Evolutionary conservation across 1,140 invertebrate species (phyloP), one percentile per base, ranked within the genome.

Genomic region (Mycetomoellerius zeteki): DNA sequence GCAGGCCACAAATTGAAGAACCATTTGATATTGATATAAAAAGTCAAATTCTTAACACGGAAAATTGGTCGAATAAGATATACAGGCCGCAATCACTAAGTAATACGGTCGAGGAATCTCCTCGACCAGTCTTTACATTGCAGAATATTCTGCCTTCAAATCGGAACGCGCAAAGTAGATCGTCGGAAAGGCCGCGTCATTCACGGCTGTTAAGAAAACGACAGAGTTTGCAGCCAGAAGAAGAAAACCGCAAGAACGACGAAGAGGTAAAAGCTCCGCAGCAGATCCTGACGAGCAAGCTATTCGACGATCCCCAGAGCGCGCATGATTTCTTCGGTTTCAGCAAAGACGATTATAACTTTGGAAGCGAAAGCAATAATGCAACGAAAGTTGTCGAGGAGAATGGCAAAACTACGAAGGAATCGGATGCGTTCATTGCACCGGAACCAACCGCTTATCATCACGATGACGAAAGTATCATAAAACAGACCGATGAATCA

Each of bases 401-500:
- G 52, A 76, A 88, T 3, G 73, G 73, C 50, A 92, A 88, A 62
- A 50, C 56, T 12, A 12, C 12, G 54, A 67, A 56, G 16, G 37
- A 88, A 50, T 27, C 52, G n/a, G 62, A 80, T 47, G 71, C 86
- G 19, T 16, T 87, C 8, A 65, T 76, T 10, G 69, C 85, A 43
- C 78, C 89, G n/a, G 89, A 88, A 84, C 86, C 86, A 7, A 33
- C 80, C 37, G 58, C 78, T 81, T 88, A 91, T 87, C 75, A 89
- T 12, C 82, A 90, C 69, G 86, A 90, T 52, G 86, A 90, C 37
- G 92, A 92, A 62, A 90, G 75, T 54, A 54, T 91, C 19, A 86
- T 71, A 12, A 87, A 92, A 75, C 91, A 88, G 10, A 72, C 43
- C 27, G 85, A 92, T 47, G 89, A 91, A 65, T 86, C 88, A 33